Evolutionary conservation across 2,113 vertebrate species (phyloP).

Genomic region (Petroica traversi): DNA sequence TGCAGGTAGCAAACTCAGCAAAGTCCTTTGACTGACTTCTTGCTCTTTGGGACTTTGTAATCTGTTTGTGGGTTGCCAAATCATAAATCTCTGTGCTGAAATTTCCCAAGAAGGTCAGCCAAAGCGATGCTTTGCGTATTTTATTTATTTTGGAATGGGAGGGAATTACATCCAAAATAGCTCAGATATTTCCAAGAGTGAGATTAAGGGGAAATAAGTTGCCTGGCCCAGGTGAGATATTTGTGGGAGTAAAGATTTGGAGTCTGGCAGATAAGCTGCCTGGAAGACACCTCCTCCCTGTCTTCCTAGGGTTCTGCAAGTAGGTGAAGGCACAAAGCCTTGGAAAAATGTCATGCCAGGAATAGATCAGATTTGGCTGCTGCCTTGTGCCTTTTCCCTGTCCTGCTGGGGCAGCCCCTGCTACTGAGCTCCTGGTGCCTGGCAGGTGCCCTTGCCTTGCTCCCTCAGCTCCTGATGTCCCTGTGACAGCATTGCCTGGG

Average conservation of each 20-base stretch:
- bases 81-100: not conserved
- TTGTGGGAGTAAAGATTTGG: not conserved
- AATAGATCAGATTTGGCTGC: not conserved
- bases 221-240: not conserved
- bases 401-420: accelerated
- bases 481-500: accelerated
- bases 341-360: not conserved
- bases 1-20: not conserved
- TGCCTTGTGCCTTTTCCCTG: not conserved
- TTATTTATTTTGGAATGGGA: not conserved
- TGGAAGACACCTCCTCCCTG: accelerated
- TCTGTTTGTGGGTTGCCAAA: not conserved
- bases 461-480: accelerated
- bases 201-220: not conserved
- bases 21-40: not conserved
- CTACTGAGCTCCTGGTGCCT: not conserved
- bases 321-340: not conserved
- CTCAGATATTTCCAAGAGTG: not conserved
- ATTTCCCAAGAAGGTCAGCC: not conserved
- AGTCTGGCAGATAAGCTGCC: not conserved
- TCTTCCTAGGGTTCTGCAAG: too few relatives aligned
- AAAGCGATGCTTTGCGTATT: accelerated
- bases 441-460: accelerated
- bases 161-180: not conserved
- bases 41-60: not conserved